Evolutionary conservation across 1,140 invertebrate species (phyloP), one percentile per base, ranked within the genome.

Genomic region (Alviniconcha marisindica): DNA sequence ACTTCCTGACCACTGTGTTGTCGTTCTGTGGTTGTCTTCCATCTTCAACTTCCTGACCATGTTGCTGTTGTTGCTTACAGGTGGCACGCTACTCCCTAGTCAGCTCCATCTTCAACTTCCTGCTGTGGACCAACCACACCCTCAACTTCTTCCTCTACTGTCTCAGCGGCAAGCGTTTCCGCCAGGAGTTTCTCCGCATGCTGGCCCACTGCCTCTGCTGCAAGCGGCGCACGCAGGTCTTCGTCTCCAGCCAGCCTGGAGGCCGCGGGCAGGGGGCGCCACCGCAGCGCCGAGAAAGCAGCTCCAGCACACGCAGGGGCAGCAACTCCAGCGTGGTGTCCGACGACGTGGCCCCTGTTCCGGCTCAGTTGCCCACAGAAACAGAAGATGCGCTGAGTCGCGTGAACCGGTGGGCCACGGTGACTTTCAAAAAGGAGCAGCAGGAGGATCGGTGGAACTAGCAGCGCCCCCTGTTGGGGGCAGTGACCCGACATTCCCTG

Each of bases 91-190:
- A 90, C 74, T 42, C 66, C 2, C 81, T 91, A 63, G 82, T 84
- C 12, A 84, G 83, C 12, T 51, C 87, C 2, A 78, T 89, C 42
- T 81, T 85, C 14, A 87, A 86, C 51, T 73, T 90, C 28, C 84
- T 90, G 31, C 82, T 87, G 51, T 91, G 89, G 86, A 81, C 85
- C 31, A 92, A 91, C 83, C 91, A 92, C 84, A 84, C 87, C 44
- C 86, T 90, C 15, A 92, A 92, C 69, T 91, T 92, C 83, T 86
- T 91, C 36, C 83, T 92, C 7, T 92, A 92, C 83, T 89, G 89
- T 71, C 74, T 91, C 15, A 88, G 80, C 73, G 90, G 91, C 38
- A 82, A 85, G 21, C 87, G 85, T 80, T 92, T 92, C 82, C 69
- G 91, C 0, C 83, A 85, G 73, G 87, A 89, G 77, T 51, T 89